Evolutionary conservation across 2,888 invertebrate species (phyloP), one percentile per base, ranked within the genome.

Genomic region (Tachina fera): DNA sequence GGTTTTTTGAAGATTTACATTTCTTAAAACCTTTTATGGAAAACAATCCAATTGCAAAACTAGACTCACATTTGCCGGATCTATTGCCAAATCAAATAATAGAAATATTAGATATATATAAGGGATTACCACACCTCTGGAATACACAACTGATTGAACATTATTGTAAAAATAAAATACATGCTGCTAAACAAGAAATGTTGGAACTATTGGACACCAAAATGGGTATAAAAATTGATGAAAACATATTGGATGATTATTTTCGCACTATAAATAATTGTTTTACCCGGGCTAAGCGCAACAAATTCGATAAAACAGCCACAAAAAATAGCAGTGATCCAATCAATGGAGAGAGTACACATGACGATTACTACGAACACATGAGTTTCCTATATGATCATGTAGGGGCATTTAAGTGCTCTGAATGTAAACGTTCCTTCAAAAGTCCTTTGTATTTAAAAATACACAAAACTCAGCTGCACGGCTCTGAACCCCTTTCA

Each of bases 1-100:
- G 86, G 86, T 86, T 79, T 65, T 86, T 86, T 67, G 72, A 83
- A 43, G 43, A 83, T 14, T 60, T 86, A 67, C 16, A 83, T 6
- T 86, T 86, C 22, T 49, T 86, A 39, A 71, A 76, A 51, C 75
- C 83, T n/a, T 83, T 83, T 45, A 68, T 80, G 65, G 86, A 86
- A 68, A 83, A 79, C 68, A 86, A 86, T 68, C 72, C 65, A 49
- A 80, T 86, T 45, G 82, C 83, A n/a, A 86, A 86, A 70, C 49
- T 86, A 13, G 83, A 80, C 49, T 76, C 79, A 9, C 78, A 86
- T 72, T n/a, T 82, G 49, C 77, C 77, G 10, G 72, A 78, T 45
- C 43, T 85, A 10, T 63, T 63, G 10, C 77, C 77, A 43, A 58
- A 80, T n/a, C 82, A 87, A 60, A 79, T 86, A 53, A 74, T 65